Base-by-base conservation (phyloP, 2,888 invertebrate genomes). In the Dascillus cervinus region DNA sequence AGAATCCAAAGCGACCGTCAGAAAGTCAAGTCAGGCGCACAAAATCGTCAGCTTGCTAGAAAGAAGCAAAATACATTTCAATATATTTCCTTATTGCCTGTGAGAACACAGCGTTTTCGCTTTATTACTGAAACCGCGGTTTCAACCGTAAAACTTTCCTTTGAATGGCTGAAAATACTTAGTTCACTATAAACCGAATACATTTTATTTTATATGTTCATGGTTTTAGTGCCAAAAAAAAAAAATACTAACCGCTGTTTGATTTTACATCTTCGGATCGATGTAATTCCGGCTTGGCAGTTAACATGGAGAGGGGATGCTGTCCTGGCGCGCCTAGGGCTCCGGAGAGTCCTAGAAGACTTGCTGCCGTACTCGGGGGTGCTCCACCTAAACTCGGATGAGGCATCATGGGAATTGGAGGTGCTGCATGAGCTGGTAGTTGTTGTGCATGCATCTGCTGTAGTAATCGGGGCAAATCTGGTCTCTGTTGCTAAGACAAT, bases 391-490 rank as follows among this genome's bases (percentile, higher is more conserved):
- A 58, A 11, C 75, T 75, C 3, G 79, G 78, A 64, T 79, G 79
- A 22, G 77, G 77, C 65, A 77, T 76, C 69, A 85, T 77, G 25
- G 77, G 77, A 40, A 75, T 66, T n/a, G 82, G 81, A 22, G 82
- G 81, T 29, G 84, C 82, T 24, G 79, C 77, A 37, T 80, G 81
- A 34, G 79, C 72, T 10, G 71, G 72, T 46, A 87, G 82, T 66
- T 88, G 89, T 53, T 89, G 89, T 17, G 88, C 89, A 64, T 91
- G 91, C 87, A 91, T 89, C 69, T 91, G 91, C 68, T 91, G 91
- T 65, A 90, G 71, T 43, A 83, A 65, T 64, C 86, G 74, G 15
- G 86, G 86, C 51, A 87, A 69, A 63, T 87, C 86, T 35, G 85
- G 83, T 66, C 86, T 74, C 70, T 86, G 87, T 79, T 86, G 86